Evolutionary conservation across 1,140 invertebrate species (phyloP), one percentile per base, ranked within the genome.

Genomic region (Platyura marginata): DNA sequence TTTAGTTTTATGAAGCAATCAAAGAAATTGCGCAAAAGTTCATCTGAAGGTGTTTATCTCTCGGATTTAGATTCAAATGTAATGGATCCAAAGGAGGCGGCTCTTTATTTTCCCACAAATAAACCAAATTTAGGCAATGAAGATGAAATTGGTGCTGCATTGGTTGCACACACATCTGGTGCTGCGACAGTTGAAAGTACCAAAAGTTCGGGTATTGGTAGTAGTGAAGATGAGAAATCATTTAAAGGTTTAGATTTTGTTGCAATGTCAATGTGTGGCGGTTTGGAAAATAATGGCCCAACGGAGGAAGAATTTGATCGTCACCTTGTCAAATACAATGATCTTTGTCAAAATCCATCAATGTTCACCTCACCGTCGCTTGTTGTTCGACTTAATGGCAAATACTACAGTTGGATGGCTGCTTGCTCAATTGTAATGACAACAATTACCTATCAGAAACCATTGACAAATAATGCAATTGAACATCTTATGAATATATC

Each of bases 101-200:
- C 81, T 44, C 67, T 94, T 1, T 96, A 96, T 63, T 91, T 96
- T 52, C 78, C 86, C 3, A 50, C 68, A 58, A 55, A 55, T 52
- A 35, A 46, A 51, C 10, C 16, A 34, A 3, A 47, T 22, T 29
- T 35, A 32, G 90, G 95, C 57, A 89, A 93, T 57, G 92, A 97
- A 66, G 79, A 79, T 41, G 91, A 97, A 65, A 94, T 89, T 39
- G 92, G 92, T 34, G 90, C 90, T 57, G 92, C 87, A 9, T 95
- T 90, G 21, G 64, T 96, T 41, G 86, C 91, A 2, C 89, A 94
- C 53, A 94, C 88, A 38, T 91, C 92, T 3, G 83, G 85, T 49
- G 90, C 86, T 42, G 74, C 82, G 48, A 86, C 16, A 21, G 49
- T 61, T 49, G 86, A 90, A 53, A 81, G 81, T 15, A 67, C 71